Conservation (phyloP, 2,888 invertebrate genomes). For the Trichacis sp. region DNA sequence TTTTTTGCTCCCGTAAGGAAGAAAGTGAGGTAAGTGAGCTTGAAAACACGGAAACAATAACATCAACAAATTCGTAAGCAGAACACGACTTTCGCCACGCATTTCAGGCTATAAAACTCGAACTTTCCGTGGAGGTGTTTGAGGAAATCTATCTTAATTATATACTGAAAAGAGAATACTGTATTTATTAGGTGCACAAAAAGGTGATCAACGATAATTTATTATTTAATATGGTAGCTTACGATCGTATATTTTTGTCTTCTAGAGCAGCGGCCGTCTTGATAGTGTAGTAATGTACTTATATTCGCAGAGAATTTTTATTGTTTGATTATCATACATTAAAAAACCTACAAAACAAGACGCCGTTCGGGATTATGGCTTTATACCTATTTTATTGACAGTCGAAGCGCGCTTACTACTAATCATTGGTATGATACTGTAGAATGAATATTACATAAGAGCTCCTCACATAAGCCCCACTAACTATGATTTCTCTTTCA, state of each 20-base stretch:
- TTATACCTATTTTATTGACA: slow-evolving; percentile 12
- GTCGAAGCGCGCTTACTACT: neutral
- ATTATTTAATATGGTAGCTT: slow-evolving; percentile 8
- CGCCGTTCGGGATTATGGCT: slow-evolving; percentile 2
- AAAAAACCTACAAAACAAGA: slow-evolving; percentile 2
- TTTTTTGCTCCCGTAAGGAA: too few relatives aligned
- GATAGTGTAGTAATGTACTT: slow-evolving; percentile 1
- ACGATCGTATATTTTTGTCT: slow-evolving; percentile 1
- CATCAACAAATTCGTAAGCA: too few relatives aligned
- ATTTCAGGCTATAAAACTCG: too few relatives aligned
- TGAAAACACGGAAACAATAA: too few relatives aligned
- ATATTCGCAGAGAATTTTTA: slow-evolving; percentile 8
- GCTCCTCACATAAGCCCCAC: neutral
- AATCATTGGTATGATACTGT: slow-evolving; percentile 7
- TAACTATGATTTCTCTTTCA: slow-evolving; percentile 3
- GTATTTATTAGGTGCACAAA: too few relatives aligned
- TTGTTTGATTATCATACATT: slow-evolving; percentile 10
- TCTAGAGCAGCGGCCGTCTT: neutral
- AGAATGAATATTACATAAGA: neutral
- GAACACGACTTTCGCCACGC: too few relatives aligned
- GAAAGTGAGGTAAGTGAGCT: too few relatives aligned
- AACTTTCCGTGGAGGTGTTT: too few relatives aligned
- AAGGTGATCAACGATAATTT: slow-evolving; percentile 1
- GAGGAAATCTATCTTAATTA: too few relatives aligned
- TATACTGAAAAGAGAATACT: too few relatives aligned